Conservation (phyloP, 37 sponge, comb jelly and placozoan species). For the Tethya wilhelma region DNA sequence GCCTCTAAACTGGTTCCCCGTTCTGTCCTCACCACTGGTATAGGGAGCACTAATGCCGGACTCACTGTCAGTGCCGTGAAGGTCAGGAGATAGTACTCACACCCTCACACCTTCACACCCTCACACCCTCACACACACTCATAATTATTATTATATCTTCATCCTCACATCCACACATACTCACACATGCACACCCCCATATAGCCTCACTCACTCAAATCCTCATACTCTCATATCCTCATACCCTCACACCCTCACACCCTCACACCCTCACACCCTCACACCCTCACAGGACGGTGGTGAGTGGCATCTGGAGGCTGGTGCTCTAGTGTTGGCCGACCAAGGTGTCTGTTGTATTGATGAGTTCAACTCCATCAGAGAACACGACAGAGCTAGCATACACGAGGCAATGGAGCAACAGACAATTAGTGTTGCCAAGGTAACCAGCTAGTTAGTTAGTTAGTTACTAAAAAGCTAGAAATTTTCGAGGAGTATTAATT, state of each 20-base stretch:
- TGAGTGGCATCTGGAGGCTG: conserved; percentile 93
- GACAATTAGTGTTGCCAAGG: conserved; percentile 96
- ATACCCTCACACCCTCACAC: too few species aligned
- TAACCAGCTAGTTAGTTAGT: conserved; percentile 5
- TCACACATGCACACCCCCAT: too few species aligned
- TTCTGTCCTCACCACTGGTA: conserved; percentile 92
- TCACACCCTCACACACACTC: too few species aligned
- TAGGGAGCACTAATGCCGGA: conserved; percentile 91
- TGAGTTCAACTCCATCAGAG: conserved; percentile 90
- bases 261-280: too few species aligned
- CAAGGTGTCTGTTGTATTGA: conserved; percentile 93
- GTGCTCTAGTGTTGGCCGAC: conserved; percentile 91
- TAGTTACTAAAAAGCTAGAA: too few species aligned
- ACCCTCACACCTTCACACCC: too few species aligned
- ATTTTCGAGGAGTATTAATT: too few species aligned
- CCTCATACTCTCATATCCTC: too few species aligned
- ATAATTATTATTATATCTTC: too few species aligned
- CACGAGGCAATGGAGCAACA: conserved; percentile 99
- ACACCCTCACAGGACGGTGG: conserved; percentile 70
- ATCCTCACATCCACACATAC: too few species aligned
- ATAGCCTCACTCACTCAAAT: too few species aligned
- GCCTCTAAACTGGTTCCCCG: conserved; percentile 82
- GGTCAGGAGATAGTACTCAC: too few species aligned
- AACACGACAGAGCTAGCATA: conserved; percentile 85
- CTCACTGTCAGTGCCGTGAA: conserved; percentile 96